Percentiles rank a stretch among this genome's conserved stretches.
Conservation (phyloP, 1,140 invertebrate genomes). For the Solen grandis region DNA sequence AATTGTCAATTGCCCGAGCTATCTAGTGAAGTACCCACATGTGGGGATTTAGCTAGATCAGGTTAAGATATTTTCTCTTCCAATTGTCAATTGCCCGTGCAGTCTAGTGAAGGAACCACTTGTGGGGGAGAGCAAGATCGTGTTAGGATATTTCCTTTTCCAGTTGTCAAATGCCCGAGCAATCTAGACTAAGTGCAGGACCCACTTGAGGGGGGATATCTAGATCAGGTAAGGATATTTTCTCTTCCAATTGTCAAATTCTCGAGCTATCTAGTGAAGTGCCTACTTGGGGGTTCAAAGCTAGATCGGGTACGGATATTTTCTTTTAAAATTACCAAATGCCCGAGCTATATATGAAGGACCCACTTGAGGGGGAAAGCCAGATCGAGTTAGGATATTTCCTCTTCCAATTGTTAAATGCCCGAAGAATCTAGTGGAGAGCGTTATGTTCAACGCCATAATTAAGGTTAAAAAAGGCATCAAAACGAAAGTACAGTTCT, state of each 20-base stretch:
- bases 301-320: too few relatives aligned
- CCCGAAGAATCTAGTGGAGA: not conserved
- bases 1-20: too few relatives aligned
- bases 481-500: slow-evolving; percentile 39
- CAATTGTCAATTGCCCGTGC: not conserved
- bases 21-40: too few relatives aligned
- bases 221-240: slow-evolving; percentile 19
- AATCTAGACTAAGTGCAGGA: slow-evolving; percentile 35
- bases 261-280: too few relatives aligned
- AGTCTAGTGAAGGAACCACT: not conserved
- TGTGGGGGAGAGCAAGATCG: too few relatives aligned
- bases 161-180: slow-evolving; percentile 13
- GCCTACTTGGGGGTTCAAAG: too few relatives aligned
- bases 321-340: too few relatives aligned
- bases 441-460: slow-evolving; percentile 27
- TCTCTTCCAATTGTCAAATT: too few relatives aligned
- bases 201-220: slow-evolving; percentile 19
- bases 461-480: slow-evolving; percentile 41
- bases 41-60: too few relatives aligned
- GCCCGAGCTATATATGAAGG: too few relatives aligned
- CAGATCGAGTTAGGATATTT: too few relatives aligned
- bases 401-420: not conserved
- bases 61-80: not conserved
- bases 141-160: not conserved
- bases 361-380: too few relatives aligned